Base-by-base conservation (phyloP, 2,797 vertebrate species). In the Manis pentadactyla region DNA sequence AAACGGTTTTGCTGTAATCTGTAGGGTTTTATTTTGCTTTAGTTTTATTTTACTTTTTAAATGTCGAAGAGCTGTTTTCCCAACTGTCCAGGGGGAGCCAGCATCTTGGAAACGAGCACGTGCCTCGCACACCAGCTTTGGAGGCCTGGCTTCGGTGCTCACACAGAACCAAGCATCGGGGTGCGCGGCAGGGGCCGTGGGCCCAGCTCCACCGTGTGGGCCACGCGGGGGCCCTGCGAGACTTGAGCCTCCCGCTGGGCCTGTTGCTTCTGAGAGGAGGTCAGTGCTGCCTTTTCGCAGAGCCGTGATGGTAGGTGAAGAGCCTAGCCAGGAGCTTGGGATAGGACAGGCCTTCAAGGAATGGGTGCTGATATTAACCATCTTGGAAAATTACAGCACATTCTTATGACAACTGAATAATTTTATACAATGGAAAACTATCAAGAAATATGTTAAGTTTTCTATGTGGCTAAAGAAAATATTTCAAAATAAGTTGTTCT, bases 131-230 rank as follows among this genome's bases (percentile, higher is more conserved):
- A 9, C 12, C 11, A 8, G 15, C 57, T 29, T 17, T 23, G 27
- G 31, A 19, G 31, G 42, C 25, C 17, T 6, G 5, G 21, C 1
- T n/a, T 39, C 0, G 0, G 0, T 2, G 15, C 4, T 19, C 63
- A 2, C 9, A 51, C 31, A 53, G 55, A 64, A 14, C 23, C 21
- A 19, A 17, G 57, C 5, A 4, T 17, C 7, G 21, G 14, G 6
- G 13, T 0, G 59, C 13, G 2, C 87, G 9, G 7, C 5, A 1
- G 63, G 74, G 49, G 49, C 4, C 11, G 0, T 15, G 9, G 5
- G 19, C 46, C 64, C 6, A 0, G 5, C 46, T 53, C 4, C 1
- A 4, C 29, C 21, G 4, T 0, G 4, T 4, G 55, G 14, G 19
- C n/a, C 49, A 0, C 5, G 71, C 17, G 7, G 4, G 27, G 25